Percentiles rank a stretch among this genome's conserved stretches.
Evolutionary conservation across 2,797 vertebrate genomes (phyloP).

Genomic region (Gallinago solitaria): DNA sequence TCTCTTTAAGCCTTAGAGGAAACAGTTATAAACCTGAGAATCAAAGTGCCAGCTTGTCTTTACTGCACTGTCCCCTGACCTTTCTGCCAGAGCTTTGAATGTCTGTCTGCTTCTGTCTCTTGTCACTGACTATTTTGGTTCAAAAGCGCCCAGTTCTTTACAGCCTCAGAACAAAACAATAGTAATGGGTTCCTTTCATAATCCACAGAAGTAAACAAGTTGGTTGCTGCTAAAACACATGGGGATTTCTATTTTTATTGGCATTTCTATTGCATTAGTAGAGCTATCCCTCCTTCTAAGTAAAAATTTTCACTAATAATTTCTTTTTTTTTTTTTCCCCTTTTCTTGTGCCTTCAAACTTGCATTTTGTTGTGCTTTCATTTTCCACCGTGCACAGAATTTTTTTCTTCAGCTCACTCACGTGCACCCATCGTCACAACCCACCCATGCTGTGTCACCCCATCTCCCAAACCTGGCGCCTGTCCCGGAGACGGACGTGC

Average conservation of each 20-base stretch:
- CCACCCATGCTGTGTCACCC: constrained; percentile 79
- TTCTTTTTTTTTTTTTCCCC: constrained; percentile 69
- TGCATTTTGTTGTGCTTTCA: constrained; percentile 44
- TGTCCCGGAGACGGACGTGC: constrained; percentile 87
- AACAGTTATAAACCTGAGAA: background rate
- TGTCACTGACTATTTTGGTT: constrained; percentile 46
- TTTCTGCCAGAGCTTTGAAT: constrained; percentile 56
- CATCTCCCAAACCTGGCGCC: constrained; percentile 80
- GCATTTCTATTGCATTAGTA: background rate
- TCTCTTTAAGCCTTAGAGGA: constrained; percentile 43
- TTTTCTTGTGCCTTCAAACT: constrained; percentile 60
- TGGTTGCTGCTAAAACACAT: constrained; percentile 28
- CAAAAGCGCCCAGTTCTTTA: constrained; percentile 32
- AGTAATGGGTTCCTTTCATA: background rate
- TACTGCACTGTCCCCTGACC: constrained; percentile 28
- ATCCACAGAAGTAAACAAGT: constrained; percentile 34
- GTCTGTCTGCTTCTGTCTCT: constrained; percentile 48
- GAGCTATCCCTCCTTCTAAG: constrained; percentile 24
- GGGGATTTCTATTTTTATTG: constrained; percentile 19
- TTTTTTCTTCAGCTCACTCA: constrained; percentile 78
- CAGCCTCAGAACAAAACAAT: constrained; percentile 33
- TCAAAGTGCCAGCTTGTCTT: constrained; percentile 44
- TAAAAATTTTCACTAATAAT: constrained; percentile 73
- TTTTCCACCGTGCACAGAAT: constrained; percentile 55
- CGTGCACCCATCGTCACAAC: constrained; percentile 81